These are phyloP conservation scores for Passerculus sandwichensis DNA, from an alignment of 2,797 vertebrate genomes.

Conservation along the genomic window DNA sequence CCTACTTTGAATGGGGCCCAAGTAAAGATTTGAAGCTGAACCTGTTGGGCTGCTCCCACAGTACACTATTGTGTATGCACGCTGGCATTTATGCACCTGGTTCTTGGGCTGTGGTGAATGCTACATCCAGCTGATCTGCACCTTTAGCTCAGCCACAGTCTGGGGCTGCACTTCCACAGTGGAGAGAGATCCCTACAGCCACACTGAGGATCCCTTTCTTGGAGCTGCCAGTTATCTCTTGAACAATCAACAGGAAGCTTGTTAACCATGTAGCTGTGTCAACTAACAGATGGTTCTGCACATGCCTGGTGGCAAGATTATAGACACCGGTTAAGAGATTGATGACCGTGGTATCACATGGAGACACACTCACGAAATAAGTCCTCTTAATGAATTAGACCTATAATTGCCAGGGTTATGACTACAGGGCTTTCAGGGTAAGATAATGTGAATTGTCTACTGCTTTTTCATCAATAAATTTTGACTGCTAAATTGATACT, in stretches of 20 bases:
- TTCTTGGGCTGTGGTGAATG: neutral
- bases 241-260: neutral
- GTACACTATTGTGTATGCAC: neutral
- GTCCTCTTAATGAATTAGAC: neutral
- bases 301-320: neutral
- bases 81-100: neutral
- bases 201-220: neutral
- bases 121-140: neutral
- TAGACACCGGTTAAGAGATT: neutral
- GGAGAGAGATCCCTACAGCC: neutral
- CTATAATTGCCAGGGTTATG: neutral
- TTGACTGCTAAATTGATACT: neutral
- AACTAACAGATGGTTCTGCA: neutral
- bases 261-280: neutral
- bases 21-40: neutral
- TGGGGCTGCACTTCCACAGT: rapidly evolving
- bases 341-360: neutral
- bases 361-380: neutral
- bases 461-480: neutral
- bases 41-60: neutral
- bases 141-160: neutral
- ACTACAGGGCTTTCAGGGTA: neutral
- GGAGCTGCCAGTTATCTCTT: neutral
- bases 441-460: neutral
- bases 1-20: neutral